These are phyloP conservation scores for Ondatra zibethicus DNA, from an alignment of 2,113 vertebrate species.

Conservation along the genomic window DNA sequence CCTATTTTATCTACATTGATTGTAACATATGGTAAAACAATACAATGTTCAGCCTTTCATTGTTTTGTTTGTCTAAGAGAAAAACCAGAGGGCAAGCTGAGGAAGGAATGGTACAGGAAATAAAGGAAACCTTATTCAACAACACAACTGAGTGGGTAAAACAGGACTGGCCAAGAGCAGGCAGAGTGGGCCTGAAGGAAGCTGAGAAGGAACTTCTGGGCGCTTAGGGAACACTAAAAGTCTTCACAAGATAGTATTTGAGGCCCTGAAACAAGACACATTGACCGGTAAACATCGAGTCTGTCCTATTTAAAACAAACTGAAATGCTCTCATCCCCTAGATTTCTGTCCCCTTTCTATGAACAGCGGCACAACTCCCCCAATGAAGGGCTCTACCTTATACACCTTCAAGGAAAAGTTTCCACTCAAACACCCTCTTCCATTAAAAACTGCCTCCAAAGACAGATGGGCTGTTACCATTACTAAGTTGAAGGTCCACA, in stretches of 20 bases:
- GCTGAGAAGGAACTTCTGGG: neutral
- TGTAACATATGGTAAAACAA: neutral
- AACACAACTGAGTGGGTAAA: neutral
- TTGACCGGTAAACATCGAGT: neutral
- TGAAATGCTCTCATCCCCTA: neutral
- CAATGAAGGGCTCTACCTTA: neutral
- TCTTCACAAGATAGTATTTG: conserved; percentile 20
- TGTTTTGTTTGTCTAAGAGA: neutral
- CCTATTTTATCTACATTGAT: neutral
- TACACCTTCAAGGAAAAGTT: neutral
- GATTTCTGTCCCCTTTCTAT: neutral
- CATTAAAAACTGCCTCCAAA: neutral
- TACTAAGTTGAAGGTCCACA: neutral
- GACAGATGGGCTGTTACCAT: neutral
- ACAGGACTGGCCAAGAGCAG: neutral
- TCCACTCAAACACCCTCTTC: neutral
- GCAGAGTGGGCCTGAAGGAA: neutral
- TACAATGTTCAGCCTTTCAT: neutral
- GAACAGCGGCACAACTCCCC: neutral
- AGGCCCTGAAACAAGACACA: neutral
- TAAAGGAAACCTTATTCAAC: neutral
- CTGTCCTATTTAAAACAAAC: neutral
- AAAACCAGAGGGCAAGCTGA: neutral
- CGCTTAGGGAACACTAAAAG: neutral
- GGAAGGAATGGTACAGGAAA: neutral